Evolutionary conservation across 2,888 invertebrate genomes (phyloP), one percentile per base, ranked within the genome.

Genomic region (Epistrophella euchroma): DNA sequence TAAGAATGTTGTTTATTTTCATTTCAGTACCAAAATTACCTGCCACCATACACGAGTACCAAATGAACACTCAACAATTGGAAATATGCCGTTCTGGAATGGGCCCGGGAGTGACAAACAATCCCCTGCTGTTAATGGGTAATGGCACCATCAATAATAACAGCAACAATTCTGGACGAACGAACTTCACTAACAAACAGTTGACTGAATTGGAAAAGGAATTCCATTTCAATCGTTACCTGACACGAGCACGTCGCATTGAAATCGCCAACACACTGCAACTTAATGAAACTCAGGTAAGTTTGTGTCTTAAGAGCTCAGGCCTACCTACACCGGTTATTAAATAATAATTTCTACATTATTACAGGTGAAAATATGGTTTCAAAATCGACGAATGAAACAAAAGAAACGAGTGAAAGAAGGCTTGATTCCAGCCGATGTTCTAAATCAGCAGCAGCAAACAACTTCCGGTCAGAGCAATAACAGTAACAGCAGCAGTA

Each of bases 181-280:
- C 99, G 47, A 99, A 99, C 93, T 99, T 99, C 94, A 99, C 99
- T 89, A 99, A 99, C 93, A 99, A 99, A 93, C 99, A 99, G 92
- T 95, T 99, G 88, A 99, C 99, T 2, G 99, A 99, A 93, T 94
- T 99, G 88, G 99, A 99, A 92, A 99, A 99, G 92, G 99, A 99
- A 93, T 99, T 99, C 93, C 99, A 99, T 93, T 99, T 98, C 93
- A 99, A 99, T 94, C 99, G 98, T 93, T 99, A 99, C 94, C 95
- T 99, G 90, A 99, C 99, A 47, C 94, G 99, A 89, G 99, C 98
- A 47, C 94, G 99, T 88, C 95, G 99, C 90, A 99, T 99, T 92
- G 99, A 99, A 93, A 99, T 99, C 89, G 99, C 99, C 0, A 97
- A 98, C 3, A 97, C 98, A 4, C 93, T 99, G 74, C 98, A 98